phyloP scores from a whole-genome alignment of 1,140 invertebrate species.

The Ips typographus region DNA sequence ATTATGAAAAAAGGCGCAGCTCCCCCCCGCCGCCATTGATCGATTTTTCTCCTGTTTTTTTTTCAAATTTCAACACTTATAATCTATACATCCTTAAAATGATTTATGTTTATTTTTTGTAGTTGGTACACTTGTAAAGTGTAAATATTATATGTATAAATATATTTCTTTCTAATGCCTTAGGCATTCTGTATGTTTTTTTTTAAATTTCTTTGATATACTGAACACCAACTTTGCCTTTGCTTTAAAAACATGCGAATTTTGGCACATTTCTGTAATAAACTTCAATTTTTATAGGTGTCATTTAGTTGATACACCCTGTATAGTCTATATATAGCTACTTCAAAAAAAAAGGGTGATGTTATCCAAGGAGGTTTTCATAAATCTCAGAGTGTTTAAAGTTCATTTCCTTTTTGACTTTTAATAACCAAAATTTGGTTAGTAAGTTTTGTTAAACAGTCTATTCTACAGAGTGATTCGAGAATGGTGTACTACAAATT shows the following conservation, averaged over 20 bases:
- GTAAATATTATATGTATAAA: slow-evolving; percentile 40
- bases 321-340: too few species aligned
- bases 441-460: too few species aligned
- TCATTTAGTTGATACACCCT: background rate
- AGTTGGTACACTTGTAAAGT: slow-evolving; percentile 50
- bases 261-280: slow-evolving; percentile 43
- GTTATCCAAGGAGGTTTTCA: too few species aligned
- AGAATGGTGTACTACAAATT: too few species aligned
- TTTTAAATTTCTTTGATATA: slow-evolving; percentile 35
- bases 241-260: slow-evolving; percentile 1
- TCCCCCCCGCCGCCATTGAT: background rate
- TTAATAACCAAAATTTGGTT: too few species aligned
- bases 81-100: slow-evolving; percentile 45
- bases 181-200: slow-evolving; percentile 39
- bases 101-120: slow-evolving; percentile 36
- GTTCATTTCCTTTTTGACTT: too few species aligned
- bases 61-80: slow-evolving; percentile 43
- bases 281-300: slow-evolving; percentile 1
- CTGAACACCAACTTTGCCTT: slow-evolving; percentile 41
- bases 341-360: too few species aligned
- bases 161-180: slow-evolving; percentile 41
- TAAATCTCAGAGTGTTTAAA: too few species aligned
- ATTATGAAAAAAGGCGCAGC: background rate
- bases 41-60: slow-evolving; percentile 21
- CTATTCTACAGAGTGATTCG: too few species aligned